A percentile compares a stretch with the other conserved stretches of the same genome.
Evolutionary conservation across 2,797 vertebrate species (phyloP).

Genomic region (Trachops cirrhosus): DNA sequence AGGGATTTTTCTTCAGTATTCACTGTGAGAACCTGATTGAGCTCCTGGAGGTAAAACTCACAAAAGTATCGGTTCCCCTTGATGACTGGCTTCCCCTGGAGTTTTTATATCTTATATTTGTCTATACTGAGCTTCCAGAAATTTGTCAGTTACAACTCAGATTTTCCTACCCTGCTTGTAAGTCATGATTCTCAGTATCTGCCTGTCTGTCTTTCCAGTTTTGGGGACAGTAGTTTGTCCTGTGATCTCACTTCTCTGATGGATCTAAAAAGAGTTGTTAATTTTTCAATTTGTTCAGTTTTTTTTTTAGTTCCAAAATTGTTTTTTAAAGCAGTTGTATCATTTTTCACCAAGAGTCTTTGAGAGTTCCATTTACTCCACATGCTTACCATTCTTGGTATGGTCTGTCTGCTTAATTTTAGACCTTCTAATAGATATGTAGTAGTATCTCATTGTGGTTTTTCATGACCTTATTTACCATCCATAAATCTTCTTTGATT

Average conservation of each 20-base stretch:
- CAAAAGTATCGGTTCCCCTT: background rate
- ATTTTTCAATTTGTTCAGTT: background rate
- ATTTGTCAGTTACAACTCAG: background rate
- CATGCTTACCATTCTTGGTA: background rate
- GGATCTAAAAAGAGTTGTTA: background rate
- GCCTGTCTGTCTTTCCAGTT: background rate
- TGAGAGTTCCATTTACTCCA: background rate
- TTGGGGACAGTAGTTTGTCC: background rate
- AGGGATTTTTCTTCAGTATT: background rate
- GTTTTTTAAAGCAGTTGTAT: background rate
- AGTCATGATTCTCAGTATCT: background rate
- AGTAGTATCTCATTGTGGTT: background rate
- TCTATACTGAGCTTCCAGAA: background rate
- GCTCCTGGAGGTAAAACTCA: background rate
- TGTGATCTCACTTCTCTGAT: background rate
- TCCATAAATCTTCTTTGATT: background rate
- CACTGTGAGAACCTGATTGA: background rate
- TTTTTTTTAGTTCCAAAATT: background rate
- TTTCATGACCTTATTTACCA: constrained; percentile 1
- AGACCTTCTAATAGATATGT: background rate
- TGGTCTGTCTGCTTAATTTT: background rate
- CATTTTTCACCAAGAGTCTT: background rate
- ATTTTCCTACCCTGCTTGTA: background rate
- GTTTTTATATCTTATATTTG: background rate
- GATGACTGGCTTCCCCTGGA: background rate